Conservation (phyloP, 2,888 invertebrate species). For the Leuctra nigra region DNA sequence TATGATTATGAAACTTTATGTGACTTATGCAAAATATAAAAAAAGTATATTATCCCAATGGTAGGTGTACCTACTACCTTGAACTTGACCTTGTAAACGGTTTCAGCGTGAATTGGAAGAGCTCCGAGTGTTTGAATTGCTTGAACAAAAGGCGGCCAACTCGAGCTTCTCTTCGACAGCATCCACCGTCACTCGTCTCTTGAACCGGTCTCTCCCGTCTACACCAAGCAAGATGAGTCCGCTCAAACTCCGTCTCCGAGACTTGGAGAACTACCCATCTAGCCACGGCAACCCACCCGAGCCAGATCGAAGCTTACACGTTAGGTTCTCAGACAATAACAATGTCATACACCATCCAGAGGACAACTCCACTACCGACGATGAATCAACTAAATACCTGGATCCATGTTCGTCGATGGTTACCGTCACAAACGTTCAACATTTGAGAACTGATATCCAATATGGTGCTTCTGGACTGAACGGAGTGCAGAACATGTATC, state of each 20-base stretch:
- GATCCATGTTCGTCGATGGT: no score
- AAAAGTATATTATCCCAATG: no score
- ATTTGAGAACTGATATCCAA: no score
- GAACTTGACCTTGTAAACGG: no score
- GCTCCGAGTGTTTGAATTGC: slow-evolving; percentile 61
- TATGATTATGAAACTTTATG: no score
- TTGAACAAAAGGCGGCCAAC: slow-evolving; percentile 62
- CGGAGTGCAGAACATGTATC: no score
- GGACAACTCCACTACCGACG: not conserved
- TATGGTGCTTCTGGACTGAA: no score
- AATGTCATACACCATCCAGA: slow-evolving; percentile 37
- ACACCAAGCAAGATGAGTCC: slow-evolving; percentile 34
- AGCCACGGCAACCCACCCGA: not conserved
- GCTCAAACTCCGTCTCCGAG: not conserved
- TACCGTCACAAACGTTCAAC: no score
- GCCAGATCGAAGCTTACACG: slow-evolving; percentile 34
- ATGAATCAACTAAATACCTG: no score
- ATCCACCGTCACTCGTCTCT: slow-evolving; percentile 52
- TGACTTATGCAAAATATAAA: no score
- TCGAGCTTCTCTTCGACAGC: slow-evolving; percentile 66
- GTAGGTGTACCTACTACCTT: no score
- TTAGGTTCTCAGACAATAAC: slow-evolving; percentile 39
- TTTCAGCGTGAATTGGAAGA: slow-evolving; percentile 22
- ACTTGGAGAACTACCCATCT: not conserved
- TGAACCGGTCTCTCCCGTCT: slow-evolving; percentile 40